A percentile compares a stretch with the other conserved stretches of the same genome.
Evolutionary conservation across 2,797 vertebrate genomes (phyloP).

Genomic region (Pseudocheirus occidentalis): DNA sequence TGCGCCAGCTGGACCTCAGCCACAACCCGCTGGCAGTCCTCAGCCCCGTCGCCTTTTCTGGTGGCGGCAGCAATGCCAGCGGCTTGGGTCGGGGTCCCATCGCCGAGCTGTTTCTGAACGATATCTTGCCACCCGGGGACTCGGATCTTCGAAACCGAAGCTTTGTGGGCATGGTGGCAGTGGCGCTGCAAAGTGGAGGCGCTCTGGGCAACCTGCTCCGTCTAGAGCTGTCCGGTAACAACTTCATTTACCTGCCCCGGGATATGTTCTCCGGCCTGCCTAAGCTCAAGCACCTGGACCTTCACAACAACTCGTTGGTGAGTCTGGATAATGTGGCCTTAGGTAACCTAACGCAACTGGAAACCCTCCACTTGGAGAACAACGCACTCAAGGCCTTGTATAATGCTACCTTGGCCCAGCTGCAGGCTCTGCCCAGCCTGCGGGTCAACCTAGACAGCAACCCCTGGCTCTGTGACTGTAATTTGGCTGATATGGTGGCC

Average conservation of each 20-base stretch:
- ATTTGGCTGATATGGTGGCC: conserved; percentile 84
- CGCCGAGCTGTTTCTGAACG: conserved; percentile 87
- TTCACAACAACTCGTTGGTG: conserved; percentile 92
- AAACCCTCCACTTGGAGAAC: conserved; percentile 90
- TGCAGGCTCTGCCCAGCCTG: conserved; percentile 83
- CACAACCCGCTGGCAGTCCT: conserved; percentile 88
- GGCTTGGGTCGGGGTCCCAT: conserved; percentile 78
- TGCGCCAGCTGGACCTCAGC: conserved; percentile 91
- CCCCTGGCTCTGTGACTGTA: conserved; percentile 93
- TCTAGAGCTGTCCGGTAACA: conserved; percentile 86
- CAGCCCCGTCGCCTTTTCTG: conserved; percentile 85
- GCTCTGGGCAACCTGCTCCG: conserved; percentile 83
- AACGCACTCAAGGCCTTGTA: conserved; percentile 88
- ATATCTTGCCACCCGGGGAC: conserved; percentile 71
- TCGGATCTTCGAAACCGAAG: conserved; percentile 45
- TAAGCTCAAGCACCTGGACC: conserved; percentile 86
- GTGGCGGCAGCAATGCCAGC: conserved; percentile 68
- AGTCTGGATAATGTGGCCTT: conserved; percentile 86
- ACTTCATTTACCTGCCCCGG: conserved; percentile 87
- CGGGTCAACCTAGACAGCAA: conserved; percentile 87
- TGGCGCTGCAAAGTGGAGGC: conserved; percentile 41
- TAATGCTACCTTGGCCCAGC: conserved; percentile 83
- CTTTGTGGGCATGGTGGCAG: conserved; percentile 70
- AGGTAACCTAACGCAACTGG: conserved; percentile 82
- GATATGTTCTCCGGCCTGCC: conserved; percentile 83